Evolutionary conservation across 2,113 vertebrate species (phyloP).

Genomic region (Xiphophorus maculatus): DNA sequence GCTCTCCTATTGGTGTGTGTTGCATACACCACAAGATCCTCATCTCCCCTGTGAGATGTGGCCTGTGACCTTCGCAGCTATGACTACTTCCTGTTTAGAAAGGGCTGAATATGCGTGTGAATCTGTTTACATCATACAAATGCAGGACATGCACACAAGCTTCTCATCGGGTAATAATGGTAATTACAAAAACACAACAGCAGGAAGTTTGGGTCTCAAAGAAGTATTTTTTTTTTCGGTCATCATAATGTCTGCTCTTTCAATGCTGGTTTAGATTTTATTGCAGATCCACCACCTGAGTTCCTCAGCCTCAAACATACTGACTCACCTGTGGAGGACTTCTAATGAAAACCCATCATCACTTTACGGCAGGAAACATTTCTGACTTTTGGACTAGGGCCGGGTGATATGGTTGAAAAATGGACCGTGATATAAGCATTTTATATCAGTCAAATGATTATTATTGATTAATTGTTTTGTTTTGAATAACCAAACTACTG

Average conservation of each 20-base stretch:
- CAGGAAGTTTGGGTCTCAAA: neutral
- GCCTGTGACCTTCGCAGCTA: slow-evolving; percentile 39
- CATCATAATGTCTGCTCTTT: neutral
- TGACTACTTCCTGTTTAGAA: slow-evolving; percentile 60
- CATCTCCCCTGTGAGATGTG: slow-evolving; percentile 48
- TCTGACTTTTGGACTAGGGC: too few species aligned
- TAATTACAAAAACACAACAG: neutral
- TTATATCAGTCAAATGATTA: too few species aligned
- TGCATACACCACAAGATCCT: slow-evolving; percentile 54
- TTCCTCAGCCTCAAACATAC: too few species aligned
- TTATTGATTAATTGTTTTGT: too few species aligned
- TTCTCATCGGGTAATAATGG: neutral
- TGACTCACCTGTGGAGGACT: too few species aligned
- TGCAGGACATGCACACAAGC: neutral
- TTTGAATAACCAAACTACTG: too few species aligned
- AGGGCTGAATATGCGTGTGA: slow-evolving; percentile 1
- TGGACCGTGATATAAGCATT: too few species aligned
- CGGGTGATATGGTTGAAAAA: too few species aligned
- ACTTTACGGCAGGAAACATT: too few species aligned
- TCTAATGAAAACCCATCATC: too few species aligned
- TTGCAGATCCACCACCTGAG: neutral
- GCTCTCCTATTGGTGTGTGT: slow-evolving; percentile 43
- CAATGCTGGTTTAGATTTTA: slow-evolving; percentile 18
- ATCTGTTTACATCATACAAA: neutral
- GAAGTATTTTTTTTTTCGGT: neutral